Evolutionary conservation across 2,113 vertebrate genomes (phyloP), one percentile per base, ranked within the genome.

Genomic region (Dasyprocta punctata): DNA sequence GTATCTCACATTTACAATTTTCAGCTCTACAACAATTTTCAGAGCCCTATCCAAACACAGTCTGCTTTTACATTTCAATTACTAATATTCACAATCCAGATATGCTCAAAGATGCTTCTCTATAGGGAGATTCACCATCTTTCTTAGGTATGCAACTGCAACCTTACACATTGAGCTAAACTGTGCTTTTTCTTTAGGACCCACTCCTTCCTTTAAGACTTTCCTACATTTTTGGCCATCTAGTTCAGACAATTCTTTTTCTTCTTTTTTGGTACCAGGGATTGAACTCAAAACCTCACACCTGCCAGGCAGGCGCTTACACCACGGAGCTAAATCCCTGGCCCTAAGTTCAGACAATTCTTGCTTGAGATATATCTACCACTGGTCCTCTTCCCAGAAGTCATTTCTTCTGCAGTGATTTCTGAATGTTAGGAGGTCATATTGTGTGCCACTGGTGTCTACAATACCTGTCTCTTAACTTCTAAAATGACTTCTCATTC

Each of bases 21-120:
- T 92, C 67, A 96, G 85, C n/a, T 89, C 54, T 61, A 81, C 12
- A 67, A n/a, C 63, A 94, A 86, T 96, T 73, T 92, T 94, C 75
- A 92, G 94, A 84, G 52, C 8, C 36, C 60, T 63, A 91, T 28
- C 20, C 56, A 92, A 47, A 41, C 61, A 87, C 96, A 86, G 84
- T 85, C 67, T 95, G 47, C 36, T 93, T 92, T 49, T 86, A 33
- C 36, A 19, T 80, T 92, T 89, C 60, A 85, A 63, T 77, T 85
- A 89, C n/a, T 89, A 69, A 87, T 80, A 78, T 96, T 89, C 11
- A 89, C 24, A 89, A 86, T 63, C 60, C 82, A 97, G 63, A 26
- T 61, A 92, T 58, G 30, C 67, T 89, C 4, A 81, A 83, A 92
- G 78, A 87, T 30, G 65, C 30, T 80, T 75, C 58, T 92, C 41